Evolutionary conservation across 2,888 invertebrate species (phyloP), one percentile per base, ranked within the genome.

Genomic region (Epinotia bilunana): DNA sequence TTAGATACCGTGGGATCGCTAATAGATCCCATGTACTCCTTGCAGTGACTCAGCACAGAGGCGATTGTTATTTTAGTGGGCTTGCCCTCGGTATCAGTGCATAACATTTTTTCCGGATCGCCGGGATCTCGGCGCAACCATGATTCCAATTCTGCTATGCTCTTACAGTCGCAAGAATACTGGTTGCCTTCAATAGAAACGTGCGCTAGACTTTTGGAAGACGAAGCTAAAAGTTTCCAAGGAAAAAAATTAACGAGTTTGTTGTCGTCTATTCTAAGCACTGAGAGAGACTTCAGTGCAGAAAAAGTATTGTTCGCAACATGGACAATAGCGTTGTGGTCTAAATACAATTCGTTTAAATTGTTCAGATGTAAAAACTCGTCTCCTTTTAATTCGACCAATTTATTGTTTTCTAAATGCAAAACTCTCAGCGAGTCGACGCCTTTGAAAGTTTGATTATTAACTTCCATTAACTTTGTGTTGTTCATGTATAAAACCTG

Each of bases 101-200:
- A 96, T 82, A 95, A 94, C 95, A 96, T 95, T 93, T 95, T 96
- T 84, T 95, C 95, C 49, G 96, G 95, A 87, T 96, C 95, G 68
- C 95, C 95, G 28, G 95, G 95, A 87, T 96, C 96, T 80, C 95
- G 94, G 76, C 95, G 92, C 76, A 97, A 89, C 97, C 97, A 97
- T 68, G 95, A 94, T 83, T 96, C 95, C 84, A 97, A 93, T 83
- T 95, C 95, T 61, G 95, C 96, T 79, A 97, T 95, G 86, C 96
- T 96, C 83, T 95, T 95, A 90, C 97, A 97, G 86, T 97, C 96
- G 91, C 97, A 97, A 83, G 96, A 96, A 97, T 98, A 97, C 87
- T 96, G 95, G 94, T 97, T 97, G 82, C 96, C 96, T 83, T 96
- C 96, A 80, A 97, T 94, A 61, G 96, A 95, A 80, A 97, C 96